Base-by-base conservation (phyloP, 1,140 invertebrate genomes). In the Drosophila gunungcola region DNA sequence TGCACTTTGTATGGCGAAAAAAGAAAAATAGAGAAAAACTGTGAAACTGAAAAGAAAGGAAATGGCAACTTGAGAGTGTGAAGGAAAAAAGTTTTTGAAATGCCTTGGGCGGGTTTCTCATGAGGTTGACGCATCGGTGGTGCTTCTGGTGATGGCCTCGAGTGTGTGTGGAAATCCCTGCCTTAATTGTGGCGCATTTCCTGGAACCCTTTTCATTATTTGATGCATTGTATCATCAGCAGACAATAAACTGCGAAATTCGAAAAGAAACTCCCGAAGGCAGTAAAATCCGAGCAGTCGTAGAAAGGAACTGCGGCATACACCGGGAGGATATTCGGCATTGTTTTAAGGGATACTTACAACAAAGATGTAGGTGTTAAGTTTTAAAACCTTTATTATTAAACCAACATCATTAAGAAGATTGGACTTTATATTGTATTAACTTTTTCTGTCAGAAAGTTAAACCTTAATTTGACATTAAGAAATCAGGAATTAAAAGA, bases 41-140 rank as follows among this genome's bases (percentile, higher is more conserved):
- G 58, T 52, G 46, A 45, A 36, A 57, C 52, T 52, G 46, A 45
- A 36, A 57, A 74, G 60, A 57, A 73, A 88, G 83, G 83, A 86
- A 88, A 67, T 73, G 52, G 70, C 79, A 80, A 74, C 83, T 88
- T 88, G 84, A 79, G 67, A 86, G 82, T 88, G 82, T 88, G 83
- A 88, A 88, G 70, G 34, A 64, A 82, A 82, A 82, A 67, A 75
- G 41, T 62, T 86, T 65, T 77, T 36, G 4, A 70, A 81, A 58
- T 45, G 42, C 54, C 56, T 51, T 27, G 10, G 41, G 60, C 45
- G 13, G 53, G 21, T 65, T 13, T 27, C 39, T 60, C 45, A 39
- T 9, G 53, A 13, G 51, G 34, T 68, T 53, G 34, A 34, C 27
- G 39, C 38, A 39, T 13, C 10, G 42, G 46, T 32, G 52, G 29